Percentiles rank a stretch among this genome's conserved stretches.
These are phyloP conservation scores for Cyclopterus lumpus DNA, from an alignment of 2,797 vertebrate genomes.

Conservation along the genomic window DNA sequence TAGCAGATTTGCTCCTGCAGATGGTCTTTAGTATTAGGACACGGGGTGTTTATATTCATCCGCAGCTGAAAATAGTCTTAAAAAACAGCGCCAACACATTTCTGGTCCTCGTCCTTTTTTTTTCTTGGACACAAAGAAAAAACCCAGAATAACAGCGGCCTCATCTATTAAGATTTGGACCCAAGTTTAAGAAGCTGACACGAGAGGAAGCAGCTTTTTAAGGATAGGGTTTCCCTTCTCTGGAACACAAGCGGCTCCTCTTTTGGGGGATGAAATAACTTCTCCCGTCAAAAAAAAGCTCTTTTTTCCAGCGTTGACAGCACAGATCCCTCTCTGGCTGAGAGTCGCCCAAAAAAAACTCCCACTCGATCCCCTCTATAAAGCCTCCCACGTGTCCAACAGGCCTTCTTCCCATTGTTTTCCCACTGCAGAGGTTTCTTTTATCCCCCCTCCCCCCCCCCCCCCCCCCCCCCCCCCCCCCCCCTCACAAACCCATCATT, in stretches of 20 bases:
- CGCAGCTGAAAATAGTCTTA: background rate
- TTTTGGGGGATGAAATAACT: slow-evolving; percentile 15
- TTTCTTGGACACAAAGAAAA: background rate
- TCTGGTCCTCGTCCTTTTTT: background rate
- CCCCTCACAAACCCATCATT: slow-evolving; percentile 47
- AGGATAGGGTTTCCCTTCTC: slow-evolving; percentile 17
- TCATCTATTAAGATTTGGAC: slow-evolving; percentile 7
- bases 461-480: too few relatives aligned
- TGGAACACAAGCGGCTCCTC: too few relatives aligned
- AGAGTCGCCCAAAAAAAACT: slow-evolving; percentile 7
- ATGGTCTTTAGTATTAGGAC: background rate
- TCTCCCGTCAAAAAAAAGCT: slow-evolving; percentile 8
- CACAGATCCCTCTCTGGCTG: background rate
- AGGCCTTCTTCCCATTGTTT: slow-evolving; percentile 15
- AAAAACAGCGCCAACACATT: background rate
- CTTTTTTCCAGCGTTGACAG: slow-evolving; percentile 5
- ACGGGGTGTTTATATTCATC: background rate
- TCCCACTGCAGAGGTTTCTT: slow-evolving; percentile 19
- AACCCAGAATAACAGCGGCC: background rate
- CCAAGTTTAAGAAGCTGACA: background rate
- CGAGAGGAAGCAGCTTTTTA: background rate
- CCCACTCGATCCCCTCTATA: slow-evolving; percentile 1
- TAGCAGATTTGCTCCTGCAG: background rate
- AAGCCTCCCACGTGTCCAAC: slow-evolving; percentile 35
- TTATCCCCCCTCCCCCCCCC: background rate